Base-by-base conservation (phyloP, 1,140 invertebrate genomes). In the Macrostomum lignano region DNA sequence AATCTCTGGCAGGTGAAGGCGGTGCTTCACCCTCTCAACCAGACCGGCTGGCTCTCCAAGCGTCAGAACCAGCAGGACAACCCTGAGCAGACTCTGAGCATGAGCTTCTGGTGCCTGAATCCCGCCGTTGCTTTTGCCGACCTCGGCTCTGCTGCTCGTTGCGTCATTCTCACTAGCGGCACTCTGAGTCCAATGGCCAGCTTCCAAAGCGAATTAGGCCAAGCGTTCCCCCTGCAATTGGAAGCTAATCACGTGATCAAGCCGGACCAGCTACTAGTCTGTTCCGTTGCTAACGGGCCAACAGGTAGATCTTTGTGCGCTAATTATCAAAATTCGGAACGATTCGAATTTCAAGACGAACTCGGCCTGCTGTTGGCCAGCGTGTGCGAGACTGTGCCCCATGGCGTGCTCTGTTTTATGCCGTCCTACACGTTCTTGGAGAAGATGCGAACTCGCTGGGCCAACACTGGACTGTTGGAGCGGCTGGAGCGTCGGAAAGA, bases 101-200 rank as follows among this genome's bases (percentile, higher is more conserved):
- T 68, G 1, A 56, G 65, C 41, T 52, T 73, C 15, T 61, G 67
- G 51, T 76, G 73, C 44, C 63, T 76, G 60, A 73, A 73, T 47
- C 64, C 73, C 0, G 71, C 64, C 1, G 58, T 74, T 19, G 62
- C 67, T 25, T 17, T 32, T 13, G 17, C n/a, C n/a, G 13, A 21
- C 11, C n/a, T 32, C n/a, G 11, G n/a, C 3, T 9, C n/a, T 32
- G 17, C 13, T 32, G 58, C 62, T 1, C 63, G 66, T 7, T 64
- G 61, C 35, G 55, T 76, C n/a, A 61, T 75, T n/a, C 53, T 78
- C 1, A 69, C 71, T 0, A 75, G 72, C 2, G 74, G 74, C n/a
- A 78, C 74, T 1, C 60, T 78, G 1, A 65, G 70, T 2, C 74
- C 74, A 0, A 65, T 67, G 14, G 43, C 47, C 3, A 70, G 70